Conservation (phyloP, 2,888 invertebrate species). For the Tachina lurida region DNA sequence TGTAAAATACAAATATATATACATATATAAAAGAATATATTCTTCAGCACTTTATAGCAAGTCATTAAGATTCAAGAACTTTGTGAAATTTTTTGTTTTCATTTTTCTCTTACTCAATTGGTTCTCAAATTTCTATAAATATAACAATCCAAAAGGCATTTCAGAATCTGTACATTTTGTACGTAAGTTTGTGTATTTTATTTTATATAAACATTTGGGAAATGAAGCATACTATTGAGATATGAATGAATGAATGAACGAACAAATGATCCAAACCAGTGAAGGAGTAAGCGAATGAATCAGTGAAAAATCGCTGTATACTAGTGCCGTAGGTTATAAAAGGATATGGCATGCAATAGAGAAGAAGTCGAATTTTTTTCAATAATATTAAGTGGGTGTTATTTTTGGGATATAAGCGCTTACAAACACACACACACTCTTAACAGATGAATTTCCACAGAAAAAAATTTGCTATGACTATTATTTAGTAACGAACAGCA, state of each 20-base stretch:
- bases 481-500: constrained; percentile 10
- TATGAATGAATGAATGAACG: constrained; percentile 48
- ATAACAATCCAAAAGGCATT: constrained; percentile 19
- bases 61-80: neutral
- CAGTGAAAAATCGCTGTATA: constrained; percentile 14
- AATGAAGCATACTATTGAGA: constrained; percentile 65
- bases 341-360: too few species aligned
- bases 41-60: neutral
- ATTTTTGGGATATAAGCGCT: neutral
- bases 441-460: neutral
- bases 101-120: neutral
- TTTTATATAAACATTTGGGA: constrained; percentile 54
- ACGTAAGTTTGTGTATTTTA: constrained; percentile 14
- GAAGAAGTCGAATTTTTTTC: constrained; percentile 50
- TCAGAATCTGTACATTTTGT: constrained; percentile 10
- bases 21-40: too few species aligned
- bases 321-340: constrained; percentile 34
- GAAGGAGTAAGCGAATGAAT: constrained; percentile 37
- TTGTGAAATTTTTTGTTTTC: neutral
- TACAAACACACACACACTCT: neutral
- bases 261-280: constrained; percentile 17
- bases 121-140: constrained; percentile 1
- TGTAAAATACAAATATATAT: too few species aligned
- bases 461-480: neutral
- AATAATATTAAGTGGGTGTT: constrained; percentile 62